Evolutionary conservation across 2,113 vertebrate species (phyloP).

Genomic region (Thunnus thynnus): DNA sequence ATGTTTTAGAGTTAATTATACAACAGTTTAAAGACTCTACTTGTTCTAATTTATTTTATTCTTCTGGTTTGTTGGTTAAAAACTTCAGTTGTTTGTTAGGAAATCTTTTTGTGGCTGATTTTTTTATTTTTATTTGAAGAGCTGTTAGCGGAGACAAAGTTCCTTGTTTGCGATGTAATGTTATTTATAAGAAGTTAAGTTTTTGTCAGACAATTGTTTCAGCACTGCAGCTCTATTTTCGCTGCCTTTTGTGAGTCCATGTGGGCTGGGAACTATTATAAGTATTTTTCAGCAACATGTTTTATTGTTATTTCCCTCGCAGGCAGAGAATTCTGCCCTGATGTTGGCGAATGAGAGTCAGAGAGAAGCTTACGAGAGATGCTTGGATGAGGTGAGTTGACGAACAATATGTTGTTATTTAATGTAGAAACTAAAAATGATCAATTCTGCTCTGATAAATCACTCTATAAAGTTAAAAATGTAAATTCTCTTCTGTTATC

Average conservation of each 20-base stretch:
- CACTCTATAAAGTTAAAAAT: neutral
- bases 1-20: no score
- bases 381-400: conserved; percentile 92
- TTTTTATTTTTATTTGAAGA: no score
- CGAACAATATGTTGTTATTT: no score
- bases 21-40: no score
- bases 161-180: no score
- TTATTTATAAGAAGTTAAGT: no score
- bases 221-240: neutral
- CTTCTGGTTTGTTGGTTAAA: no score
- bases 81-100: no score
- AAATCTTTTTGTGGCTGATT: no score
- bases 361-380: conserved; percentile 94
- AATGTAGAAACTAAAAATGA: neutral
- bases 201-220: no score
- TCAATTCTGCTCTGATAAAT: neutral
- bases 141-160: no score
- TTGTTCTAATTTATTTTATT: no score
- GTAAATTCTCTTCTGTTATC: neutral
- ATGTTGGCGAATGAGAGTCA: conserved; percentile 95
- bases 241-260: neutral
- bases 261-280: neutral
- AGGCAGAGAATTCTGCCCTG: conserved; percentile 94
- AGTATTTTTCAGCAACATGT: neutral
- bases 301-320: conserved; percentile 11